These are phyloP conservation scores for Spinus pinus DNA, from an alignment of 2,797 vertebrate species.

Conservation along the genomic window DNA sequence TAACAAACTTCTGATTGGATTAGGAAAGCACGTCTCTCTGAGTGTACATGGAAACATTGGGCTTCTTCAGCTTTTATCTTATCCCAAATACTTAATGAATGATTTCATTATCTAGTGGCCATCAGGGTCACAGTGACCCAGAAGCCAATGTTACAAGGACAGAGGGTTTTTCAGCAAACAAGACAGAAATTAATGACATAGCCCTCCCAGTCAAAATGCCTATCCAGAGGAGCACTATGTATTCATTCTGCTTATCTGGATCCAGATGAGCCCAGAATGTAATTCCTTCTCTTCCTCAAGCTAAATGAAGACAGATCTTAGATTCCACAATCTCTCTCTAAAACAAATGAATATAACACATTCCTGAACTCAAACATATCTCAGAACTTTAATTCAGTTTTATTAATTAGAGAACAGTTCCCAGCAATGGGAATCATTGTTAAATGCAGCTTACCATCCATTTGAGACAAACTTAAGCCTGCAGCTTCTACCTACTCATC, in stretches of 20 bases:
- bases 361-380: neutral
- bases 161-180: neutral
- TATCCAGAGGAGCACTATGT: neutral
- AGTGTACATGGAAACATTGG: neutral
- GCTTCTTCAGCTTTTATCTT: neutral
- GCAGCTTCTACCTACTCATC: neutral
- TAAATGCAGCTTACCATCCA: neutral
- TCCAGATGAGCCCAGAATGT: neutral
- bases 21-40: neutral
- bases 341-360: rapidly evolving
- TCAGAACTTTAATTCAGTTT: neutral
- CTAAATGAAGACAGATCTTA: neutral
- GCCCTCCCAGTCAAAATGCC: neutral
- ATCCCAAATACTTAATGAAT: neutral
- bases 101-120: neutral
- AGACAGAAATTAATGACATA: neutral
- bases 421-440: neutral
- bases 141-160: neutral
- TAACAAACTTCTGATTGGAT: neutral
- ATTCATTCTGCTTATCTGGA: neutral
- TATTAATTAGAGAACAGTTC: neutral
- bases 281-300: neutral
- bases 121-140: neutral
- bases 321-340: neutral
- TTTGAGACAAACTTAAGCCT: neutral